Conservation (phyloP, 1,140 invertebrate species). For the Sogatella furcifera region DNA sequence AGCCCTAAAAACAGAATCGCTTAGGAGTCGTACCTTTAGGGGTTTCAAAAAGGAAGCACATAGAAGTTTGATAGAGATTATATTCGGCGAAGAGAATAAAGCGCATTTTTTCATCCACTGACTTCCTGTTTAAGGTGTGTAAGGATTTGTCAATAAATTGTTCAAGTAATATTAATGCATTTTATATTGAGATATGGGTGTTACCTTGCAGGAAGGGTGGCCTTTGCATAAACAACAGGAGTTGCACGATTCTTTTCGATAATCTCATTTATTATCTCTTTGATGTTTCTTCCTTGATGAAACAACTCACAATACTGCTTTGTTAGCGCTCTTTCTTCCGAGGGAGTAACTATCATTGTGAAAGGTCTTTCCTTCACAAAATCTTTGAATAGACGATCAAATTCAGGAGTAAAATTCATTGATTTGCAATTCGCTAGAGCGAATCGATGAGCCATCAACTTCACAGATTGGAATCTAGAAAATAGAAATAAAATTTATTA, state of each 20-base stretch:
- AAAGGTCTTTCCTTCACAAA: constrained; percentile 48
- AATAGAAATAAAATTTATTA: not conserved
- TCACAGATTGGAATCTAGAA: constrained; percentile 38
- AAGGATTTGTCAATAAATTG: too few relatives aligned
- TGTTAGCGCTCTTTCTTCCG: constrained; percentile 47
- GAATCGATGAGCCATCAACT: constrained; percentile 60
- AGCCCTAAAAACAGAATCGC: too few relatives aligned
- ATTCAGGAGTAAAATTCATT: constrained; percentile 47
- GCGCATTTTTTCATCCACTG: too few relatives aligned
- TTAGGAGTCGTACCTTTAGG: too few relatives aligned
- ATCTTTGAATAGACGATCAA: constrained; percentile 55
- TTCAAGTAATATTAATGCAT: too few relatives aligned
- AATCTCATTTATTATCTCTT: constrained; percentile 38
- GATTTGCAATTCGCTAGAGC: constrained; percentile 54
- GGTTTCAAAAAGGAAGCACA: too few relatives aligned
- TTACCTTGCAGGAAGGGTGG: constrained; percentile 34
- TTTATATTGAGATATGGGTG: not conserved
- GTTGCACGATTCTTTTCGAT: constrained; percentile 26
- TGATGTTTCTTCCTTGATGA: constrained; percentile 42
- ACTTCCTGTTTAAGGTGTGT: too few relatives aligned
- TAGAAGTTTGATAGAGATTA: too few relatives aligned
- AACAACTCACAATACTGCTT: constrained; percentile 60
- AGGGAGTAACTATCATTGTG: constrained; percentile 47
- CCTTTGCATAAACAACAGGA: constrained; percentile 37
- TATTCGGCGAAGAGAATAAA: too few relatives aligned